phyloP scores from a whole-genome alignment of 2,113 vertebrate species.

The Morphnarchus princeps region DNA sequence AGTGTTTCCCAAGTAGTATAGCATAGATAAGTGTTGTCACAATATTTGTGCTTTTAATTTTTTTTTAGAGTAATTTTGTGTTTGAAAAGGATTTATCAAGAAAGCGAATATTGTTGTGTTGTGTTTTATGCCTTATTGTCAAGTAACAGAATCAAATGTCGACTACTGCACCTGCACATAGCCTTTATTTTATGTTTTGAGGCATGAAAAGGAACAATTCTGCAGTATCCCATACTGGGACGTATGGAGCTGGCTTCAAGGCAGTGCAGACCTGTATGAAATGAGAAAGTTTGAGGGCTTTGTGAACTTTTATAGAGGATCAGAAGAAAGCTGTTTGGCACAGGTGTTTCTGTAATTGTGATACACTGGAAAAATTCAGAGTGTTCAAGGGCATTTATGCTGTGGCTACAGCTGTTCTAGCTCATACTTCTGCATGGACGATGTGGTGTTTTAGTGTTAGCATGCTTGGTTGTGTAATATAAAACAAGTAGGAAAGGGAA shows the following conservation, averaged over 20 bases:
- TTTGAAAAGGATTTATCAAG: background rate
- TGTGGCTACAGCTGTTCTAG: conserved; percentile 72
- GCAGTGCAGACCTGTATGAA: conserved; percentile 57
- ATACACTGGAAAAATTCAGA: conserved; percentile 70
- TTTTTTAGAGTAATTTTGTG: background rate
- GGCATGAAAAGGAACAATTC: conserved; percentile 50
- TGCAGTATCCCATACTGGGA: conserved; percentile 36
- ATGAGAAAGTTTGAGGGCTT: conserved; percentile 6
- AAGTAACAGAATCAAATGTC: conserved; percentile 1
- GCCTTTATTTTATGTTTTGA: conserved; percentile 51
- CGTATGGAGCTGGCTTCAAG: conserved; percentile 55
- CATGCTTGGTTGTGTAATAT: conserved; percentile 33
- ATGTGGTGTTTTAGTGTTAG: conserved; percentile 49
- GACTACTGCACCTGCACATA: conserved; percentile 26
- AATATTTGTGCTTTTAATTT: background rate
- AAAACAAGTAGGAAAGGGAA: conserved; percentile 40
- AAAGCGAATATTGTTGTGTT: background rate
- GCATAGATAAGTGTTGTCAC: background rate
- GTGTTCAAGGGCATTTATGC: conserved; percentile 26
- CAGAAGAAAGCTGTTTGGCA: conserved; percentile 73
- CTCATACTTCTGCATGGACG: background rate
- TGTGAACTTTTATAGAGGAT: conserved; percentile 70
- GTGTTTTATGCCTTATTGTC: conserved; percentile 9
- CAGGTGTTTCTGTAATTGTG: conserved; percentile 75
- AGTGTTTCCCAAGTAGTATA: background rate